Conservation (phyloP, 2,888 invertebrate genomes). For the Noctua comes region DNA sequence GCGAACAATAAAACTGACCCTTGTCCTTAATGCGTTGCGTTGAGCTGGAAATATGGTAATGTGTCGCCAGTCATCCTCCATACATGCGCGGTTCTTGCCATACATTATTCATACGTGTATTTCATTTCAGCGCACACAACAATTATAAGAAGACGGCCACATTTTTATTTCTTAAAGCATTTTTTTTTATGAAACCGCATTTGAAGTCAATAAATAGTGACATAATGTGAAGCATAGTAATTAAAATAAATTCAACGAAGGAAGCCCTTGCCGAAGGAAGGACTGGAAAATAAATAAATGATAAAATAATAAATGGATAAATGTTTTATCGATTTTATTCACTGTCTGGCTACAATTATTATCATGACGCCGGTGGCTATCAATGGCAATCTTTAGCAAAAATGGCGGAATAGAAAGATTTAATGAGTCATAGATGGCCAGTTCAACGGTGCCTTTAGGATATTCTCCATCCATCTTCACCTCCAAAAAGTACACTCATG, state of each 20-base stretch:
- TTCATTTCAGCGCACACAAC: slow-evolving; percentile 47
- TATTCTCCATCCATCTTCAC: not conserved
- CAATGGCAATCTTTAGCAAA: not conserved
- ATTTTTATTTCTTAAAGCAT: not conserved
- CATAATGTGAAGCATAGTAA: not conserved
- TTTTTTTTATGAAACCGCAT: not conserved
- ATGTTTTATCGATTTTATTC: not conserved
- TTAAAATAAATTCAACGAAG: not conserved
- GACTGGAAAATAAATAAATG: no score
- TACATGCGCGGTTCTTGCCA: slow-evolving; percentile 35
- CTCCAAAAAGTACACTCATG: not conserved
- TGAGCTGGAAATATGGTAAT: slow-evolving; percentile 61
- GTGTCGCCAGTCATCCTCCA: slow-evolving; percentile 43
- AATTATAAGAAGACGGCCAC: slow-evolving; percentile 11
- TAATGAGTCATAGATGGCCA: not conserved
- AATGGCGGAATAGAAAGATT: not conserved
- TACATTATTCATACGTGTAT: slow-evolving; percentile 58
- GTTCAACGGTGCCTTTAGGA: not conserved
- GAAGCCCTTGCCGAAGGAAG: not conserved
- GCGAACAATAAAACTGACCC: slow-evolving; percentile 56
- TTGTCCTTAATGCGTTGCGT: slow-evolving; percentile 51
- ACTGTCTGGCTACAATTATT: not conserved
- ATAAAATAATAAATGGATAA: no score
- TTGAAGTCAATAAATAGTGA: not conserved
- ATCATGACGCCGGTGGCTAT: no score